A percentile compares a stretch with the other conserved stretches of the same genome.
Conservation (phyloP, 2,797 vertebrate species). For the Myiotriccus ornatus region DNA sequence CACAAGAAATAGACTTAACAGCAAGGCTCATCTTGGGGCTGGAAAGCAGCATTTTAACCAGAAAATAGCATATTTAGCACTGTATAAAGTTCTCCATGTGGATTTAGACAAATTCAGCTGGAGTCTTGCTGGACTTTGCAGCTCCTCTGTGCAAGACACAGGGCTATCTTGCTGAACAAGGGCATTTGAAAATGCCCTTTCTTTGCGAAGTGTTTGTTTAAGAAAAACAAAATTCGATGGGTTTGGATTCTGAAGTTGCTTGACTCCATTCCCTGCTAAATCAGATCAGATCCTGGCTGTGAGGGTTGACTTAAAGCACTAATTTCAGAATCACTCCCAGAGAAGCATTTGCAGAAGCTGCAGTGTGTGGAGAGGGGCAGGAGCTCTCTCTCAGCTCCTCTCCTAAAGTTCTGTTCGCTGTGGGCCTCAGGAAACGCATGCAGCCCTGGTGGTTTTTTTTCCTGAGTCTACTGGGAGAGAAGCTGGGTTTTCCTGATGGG, state of each 20-base stretch:
- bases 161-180: background rate
- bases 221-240: background rate
- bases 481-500: background rate
- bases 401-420: background rate
- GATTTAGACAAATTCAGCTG: background rate
- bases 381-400: background rate
- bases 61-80: background rate
- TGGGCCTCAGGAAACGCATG: rapidly evolving
- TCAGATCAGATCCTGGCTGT: background rate
- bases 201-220: background rate
- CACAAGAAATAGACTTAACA: background rate
- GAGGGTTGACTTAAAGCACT: background rate
- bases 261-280: background rate
- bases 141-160: background rate
- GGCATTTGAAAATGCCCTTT: background rate
- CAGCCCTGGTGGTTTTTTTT: background rate
- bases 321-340: background rate
- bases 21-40: background rate
- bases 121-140: background rate
- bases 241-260: background rate
- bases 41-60: background rate
- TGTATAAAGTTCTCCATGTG: background rate
- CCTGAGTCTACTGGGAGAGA: background rate
- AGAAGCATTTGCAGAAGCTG: background rate
- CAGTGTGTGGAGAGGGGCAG: background rate